Percentiles rank a stretch among this genome's conserved stretches.
phyloP scores from a whole-genome alignment of 2,797 vertebrate genomes.

The Mastacembelus armatus region DNA sequence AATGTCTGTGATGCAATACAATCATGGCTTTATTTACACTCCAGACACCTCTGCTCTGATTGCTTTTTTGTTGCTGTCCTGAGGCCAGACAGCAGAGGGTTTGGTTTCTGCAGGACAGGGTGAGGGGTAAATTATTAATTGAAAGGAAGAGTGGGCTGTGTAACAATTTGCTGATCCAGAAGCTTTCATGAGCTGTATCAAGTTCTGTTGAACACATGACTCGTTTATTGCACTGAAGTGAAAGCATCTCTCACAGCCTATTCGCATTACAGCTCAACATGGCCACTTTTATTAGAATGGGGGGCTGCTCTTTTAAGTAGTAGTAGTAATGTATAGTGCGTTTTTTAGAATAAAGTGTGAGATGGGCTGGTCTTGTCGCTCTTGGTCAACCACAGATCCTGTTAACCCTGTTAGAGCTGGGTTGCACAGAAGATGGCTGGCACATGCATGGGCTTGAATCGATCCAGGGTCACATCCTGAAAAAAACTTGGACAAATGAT shows the following conservation, averaged over 20 bases:
- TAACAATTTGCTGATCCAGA: conserved; percentile 86
- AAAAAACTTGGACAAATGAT: conserved; percentile 80
- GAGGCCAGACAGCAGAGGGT: conserved; percentile 59
- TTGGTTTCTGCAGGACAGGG: conserved; percentile 74
- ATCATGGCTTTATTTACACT: conserved; percentile 60
- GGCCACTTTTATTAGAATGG: conserved; percentile 51
- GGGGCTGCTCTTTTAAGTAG: conserved; percentile 39
- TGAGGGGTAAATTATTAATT: conserved; percentile 86
- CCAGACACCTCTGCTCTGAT: conserved; percentile 53
- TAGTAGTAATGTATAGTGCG: conserved; percentile 44
- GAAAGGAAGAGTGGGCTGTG: conserved; percentile 79
- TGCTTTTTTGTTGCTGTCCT: conserved; percentile 68
- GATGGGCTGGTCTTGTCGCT: conserved; percentile 52
- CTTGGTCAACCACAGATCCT: conserved; percentile 45
- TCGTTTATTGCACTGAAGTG: conserved; percentile 72
- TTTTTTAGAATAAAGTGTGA: conserved; percentile 46
- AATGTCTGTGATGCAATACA: conserved; percentile 17
- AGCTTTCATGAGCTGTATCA: conserved; percentile 76
- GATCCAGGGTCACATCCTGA: conserved; percentile 77
- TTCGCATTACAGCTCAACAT: conserved; percentile 42
- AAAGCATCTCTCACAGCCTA: conserved; percentile 64
- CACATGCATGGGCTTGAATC: conserved; percentile 70
- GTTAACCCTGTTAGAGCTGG: conserved; percentile 59
- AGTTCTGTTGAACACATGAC: conserved; percentile 81
- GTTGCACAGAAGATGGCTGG: conserved; percentile 54